A percentile compares a stretch with the other conserved stretches of the same genome.
phyloP scores from a whole-genome alignment of 2,888 invertebrate genomes.

The Diogma glabrata region DNA sequence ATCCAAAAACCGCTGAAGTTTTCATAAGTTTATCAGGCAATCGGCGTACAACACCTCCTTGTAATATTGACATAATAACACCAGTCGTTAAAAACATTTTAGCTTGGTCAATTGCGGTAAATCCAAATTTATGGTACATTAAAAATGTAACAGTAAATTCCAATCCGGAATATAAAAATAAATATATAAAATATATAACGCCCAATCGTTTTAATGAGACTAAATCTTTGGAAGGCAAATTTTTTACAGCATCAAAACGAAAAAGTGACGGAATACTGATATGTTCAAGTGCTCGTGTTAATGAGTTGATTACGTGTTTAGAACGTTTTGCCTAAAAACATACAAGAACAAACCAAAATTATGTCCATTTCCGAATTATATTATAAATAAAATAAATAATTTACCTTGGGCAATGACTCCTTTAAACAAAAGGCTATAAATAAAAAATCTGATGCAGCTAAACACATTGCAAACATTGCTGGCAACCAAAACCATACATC shows the following conservation, averaged over 20 bases:
- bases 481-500: conserved; percentile 71
- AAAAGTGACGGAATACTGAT: conserved; percentile 51
- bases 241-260: conserved; percentile 55
- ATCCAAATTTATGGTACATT: conserved; percentile 83
- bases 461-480: conserved; percentile 60
- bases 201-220: conserved; percentile 56
- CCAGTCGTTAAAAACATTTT: conserved; percentile 94
- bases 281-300: conserved; percentile 51
- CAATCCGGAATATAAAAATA: conserved; percentile 90
- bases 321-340: too few species aligned
- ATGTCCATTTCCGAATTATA: too few species aligned
- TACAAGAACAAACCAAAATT: too few species aligned
- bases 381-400: too few species aligned
- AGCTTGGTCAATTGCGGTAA: conserved; percentile 92
- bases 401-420: conserved; percentile 74
- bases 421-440: conserved; percentile 62
- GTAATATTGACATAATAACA: conserved; percentile 78
- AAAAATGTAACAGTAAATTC: conserved; percentile 97
- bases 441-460: conserved; percentile 66
- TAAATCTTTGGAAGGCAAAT: conserved; percentile 48
- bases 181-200: conserved; percentile 74
- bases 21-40: conserved; percentile 62
- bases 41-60: conserved; percentile 79
- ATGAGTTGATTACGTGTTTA: conserved; percentile 50
- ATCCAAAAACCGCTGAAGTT: conserved; percentile 57